Conservation (phyloP, 2,113 vertebrate species). For the Tachuris rubrigastra region DNA sequence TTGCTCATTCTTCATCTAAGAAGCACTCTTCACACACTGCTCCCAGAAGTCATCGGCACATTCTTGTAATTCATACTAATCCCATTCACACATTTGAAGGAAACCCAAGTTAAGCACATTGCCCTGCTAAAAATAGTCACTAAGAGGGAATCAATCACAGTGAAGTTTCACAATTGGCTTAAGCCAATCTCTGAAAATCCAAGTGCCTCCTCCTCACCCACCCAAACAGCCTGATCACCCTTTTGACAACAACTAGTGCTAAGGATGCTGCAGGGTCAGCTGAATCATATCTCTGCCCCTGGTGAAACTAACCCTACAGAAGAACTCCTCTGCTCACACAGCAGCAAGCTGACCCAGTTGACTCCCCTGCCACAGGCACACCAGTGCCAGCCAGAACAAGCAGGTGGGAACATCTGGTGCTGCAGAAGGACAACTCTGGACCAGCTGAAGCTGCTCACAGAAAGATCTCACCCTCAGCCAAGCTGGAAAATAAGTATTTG, state of each 20-base stretch:
- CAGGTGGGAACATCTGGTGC: neutral
- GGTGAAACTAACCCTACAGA: neutral
- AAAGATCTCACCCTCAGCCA: neutral
- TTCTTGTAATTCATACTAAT: neutral
- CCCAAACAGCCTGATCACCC: too few species aligned
- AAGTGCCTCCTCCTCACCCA: fast-evolving
- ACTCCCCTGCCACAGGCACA: fast-evolving
- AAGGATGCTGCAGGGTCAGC: neutral
- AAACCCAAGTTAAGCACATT: neutral
- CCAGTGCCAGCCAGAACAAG: neutral
- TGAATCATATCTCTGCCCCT: neutral
- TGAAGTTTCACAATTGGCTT: neutral
- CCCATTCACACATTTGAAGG: neutral
- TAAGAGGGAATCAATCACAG: fast-evolving
- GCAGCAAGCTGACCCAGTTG: neutral
- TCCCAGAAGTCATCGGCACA: neutral
- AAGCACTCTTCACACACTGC: neutral
- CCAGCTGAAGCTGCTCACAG: neutral
- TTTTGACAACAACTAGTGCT: neutral
- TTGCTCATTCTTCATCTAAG: neutral
- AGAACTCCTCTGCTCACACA: neutral
- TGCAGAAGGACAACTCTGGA: neutral
- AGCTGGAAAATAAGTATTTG: neutral
- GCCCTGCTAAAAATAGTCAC: neutral
- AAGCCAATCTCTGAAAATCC: neutral